A percentile compares a stretch with the other conserved stretches of the same genome.
These are phyloP conservation scores for Tiphia femorata DNA, from an alignment of 2,888 invertebrate genomes.

Conservation along the genomic window DNA sequence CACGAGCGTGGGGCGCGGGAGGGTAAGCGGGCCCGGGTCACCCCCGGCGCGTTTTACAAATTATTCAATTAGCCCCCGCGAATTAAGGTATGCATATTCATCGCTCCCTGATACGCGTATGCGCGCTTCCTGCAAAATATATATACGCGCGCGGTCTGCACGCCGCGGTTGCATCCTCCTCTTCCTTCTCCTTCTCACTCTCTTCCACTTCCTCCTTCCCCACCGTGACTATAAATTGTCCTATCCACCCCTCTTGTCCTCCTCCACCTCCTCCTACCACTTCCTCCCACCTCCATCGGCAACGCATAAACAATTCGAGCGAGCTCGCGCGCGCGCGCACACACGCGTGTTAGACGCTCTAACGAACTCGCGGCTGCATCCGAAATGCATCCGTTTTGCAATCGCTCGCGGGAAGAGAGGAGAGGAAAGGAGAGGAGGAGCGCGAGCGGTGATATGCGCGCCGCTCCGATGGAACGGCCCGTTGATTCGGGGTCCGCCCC, in stretches of 20 bases:
- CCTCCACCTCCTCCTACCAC: constrained; percentile 21
- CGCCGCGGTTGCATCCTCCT: constrained; percentile 11
- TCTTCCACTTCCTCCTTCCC: no score
- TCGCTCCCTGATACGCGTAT: constrained; percentile 62
- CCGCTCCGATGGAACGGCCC: neutral
- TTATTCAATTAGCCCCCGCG: constrained; percentile 70
- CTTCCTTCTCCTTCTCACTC: no score
- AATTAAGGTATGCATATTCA: constrained; percentile 70
- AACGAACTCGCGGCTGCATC: constrained; percentile 61
- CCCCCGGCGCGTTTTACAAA: constrained; percentile 66
- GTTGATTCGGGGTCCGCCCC: neutral
- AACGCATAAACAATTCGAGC: constrained; percentile 64
- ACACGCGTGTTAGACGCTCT: constrained; percentile 63
- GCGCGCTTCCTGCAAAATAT: constrained; percentile 32
- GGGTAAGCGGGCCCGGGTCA: constrained; percentile 1
- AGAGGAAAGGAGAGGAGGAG: neutral
- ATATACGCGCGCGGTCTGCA: constrained; percentile 3
- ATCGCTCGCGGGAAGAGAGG: constrained; percentile 15
- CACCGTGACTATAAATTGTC: no score
- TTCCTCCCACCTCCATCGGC: neutral
- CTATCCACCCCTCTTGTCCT: no score
- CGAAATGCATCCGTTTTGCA: constrained; percentile 51
- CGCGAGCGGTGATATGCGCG: neutral
- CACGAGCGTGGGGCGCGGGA: no score
- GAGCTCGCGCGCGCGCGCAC: constrained; percentile 49